Base-by-base conservation (phyloP, 2,113 vertebrate species). In the Passer montanus region DNA sequence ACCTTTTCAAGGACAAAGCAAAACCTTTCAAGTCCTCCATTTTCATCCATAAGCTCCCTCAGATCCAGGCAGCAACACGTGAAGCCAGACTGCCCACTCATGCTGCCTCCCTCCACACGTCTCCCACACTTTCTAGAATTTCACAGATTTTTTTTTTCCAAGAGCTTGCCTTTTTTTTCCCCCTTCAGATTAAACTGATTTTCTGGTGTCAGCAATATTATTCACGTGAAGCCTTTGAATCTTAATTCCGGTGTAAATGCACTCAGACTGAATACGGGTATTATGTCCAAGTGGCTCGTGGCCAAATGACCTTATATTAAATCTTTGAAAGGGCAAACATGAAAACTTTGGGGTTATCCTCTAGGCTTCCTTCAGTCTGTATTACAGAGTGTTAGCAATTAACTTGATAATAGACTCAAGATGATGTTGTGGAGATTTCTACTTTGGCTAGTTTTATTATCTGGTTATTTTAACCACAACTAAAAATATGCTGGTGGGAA, bases 211-310 rank as follows among this genome's bases (percentile, higher is more conserved):
- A 95, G 90, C 93, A 81, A 68, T 90, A 90, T 77, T 69, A 86
- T 84, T 86, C 11, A 4, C 26, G 87, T 5, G 26, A 83, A 92
- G 74, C 66, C 3, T 55, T 1, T 92, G 95, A 89, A 93, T 95
- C 94, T 90, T 96, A 96, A 97, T 88, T 96, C 77, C 39, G 10
- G 88, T n/a, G 69, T 89, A 90, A 96, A 95, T 43, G 85, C 63
- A 52, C 39, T 59, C 70, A 39, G 78, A 50, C 43, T 95, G 88
- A 95, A 95, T 93, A 37, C 1, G 83, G 49, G 76, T 62, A 95
- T 95, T 96, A 75, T 95, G 84, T 20, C 72, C 64, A 92, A 94
- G 77, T 79, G 90, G 94, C 95, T 92, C 1, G 0, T 20, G 69
- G 75, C 91, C 95, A 95, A 92, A 35, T 73, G 80, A 96, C 92